Conservation (phyloP, 2,113 vertebrate genomes). For the Amblyopsis rosae region DNA sequence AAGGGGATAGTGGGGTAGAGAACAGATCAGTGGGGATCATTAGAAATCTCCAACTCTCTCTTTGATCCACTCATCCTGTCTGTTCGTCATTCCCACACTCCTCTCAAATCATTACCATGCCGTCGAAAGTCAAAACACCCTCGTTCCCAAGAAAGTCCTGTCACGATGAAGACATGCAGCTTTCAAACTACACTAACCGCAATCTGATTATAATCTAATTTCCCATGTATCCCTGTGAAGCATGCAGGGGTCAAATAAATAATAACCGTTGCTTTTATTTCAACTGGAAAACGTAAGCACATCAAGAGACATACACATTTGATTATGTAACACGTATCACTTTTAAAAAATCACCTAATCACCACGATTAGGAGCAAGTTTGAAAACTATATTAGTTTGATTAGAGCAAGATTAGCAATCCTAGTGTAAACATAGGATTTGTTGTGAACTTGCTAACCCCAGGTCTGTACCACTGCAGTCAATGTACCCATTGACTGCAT, state of each 20-base stretch:
- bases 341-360: too few species aligned
- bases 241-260: too few species aligned
- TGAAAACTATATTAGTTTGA: too few species aligned
- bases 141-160: not conserved
- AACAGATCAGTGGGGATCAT: constrained; percentile 53
- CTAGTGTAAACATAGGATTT: too few species aligned
- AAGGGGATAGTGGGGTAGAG: constrained; percentile 7
- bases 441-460: not conserved
- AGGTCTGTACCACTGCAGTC: too few species aligned
- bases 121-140: constrained; percentile 14
- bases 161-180: constrained; percentile 1
- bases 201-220: not conserved
- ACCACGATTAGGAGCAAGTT: too few species aligned
- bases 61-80: constrained; percentile 54
- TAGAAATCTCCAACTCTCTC: constrained; percentile 32
- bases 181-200: not conserved
- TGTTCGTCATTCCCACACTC: constrained; percentile 29
- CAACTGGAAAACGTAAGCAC: too few species aligned
- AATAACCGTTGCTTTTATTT: too few species aligned
- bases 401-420: too few species aligned
- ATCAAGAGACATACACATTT: too few species aligned
- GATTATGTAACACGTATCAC: too few species aligned
- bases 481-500: too few species aligned
- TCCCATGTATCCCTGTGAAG: not conserved
- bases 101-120: constrained; percentile 33